phyloP scores from a whole-genome alignment of 2,888 invertebrate species.

The Acleris sparsana region DNA sequence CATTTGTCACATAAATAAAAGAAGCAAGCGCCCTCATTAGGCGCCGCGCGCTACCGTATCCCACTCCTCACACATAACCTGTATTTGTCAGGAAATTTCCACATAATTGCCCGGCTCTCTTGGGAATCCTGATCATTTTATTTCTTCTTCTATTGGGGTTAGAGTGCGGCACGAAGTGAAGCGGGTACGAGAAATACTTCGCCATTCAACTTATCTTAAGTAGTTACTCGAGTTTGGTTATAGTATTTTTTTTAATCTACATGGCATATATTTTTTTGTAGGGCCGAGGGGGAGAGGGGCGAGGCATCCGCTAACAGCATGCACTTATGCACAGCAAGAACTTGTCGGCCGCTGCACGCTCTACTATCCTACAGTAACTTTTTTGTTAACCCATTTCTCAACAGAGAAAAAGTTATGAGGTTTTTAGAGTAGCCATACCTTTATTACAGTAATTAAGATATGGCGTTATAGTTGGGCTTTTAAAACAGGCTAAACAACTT shows the following conservation, averaged over 20 bases:
- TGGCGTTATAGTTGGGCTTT: constrained; percentile 72
- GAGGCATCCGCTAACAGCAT: constrained; percentile 57
- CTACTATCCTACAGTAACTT: constrained; percentile 65
- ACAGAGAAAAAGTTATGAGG: constrained; percentile 70
- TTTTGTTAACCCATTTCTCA: constrained; percentile 71
- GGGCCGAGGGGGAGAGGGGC: constrained; percentile 31
- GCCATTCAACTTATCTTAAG: constrained; percentile 47
- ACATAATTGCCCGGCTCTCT: constrained; percentile 61
- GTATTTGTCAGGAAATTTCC: constrained; percentile 68
- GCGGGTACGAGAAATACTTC: constrained; percentile 40
- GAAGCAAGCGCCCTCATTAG: constrained; percentile 75
- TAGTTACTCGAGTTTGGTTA: constrained; percentile 46
- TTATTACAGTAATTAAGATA: constrained; percentile 81
- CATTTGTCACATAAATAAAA: constrained; percentile 80
- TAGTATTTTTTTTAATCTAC: constrained; percentile 58
- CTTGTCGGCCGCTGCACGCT: constrained; percentile 63
- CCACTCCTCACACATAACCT: constrained; percentile 59
- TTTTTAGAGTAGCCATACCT: constrained; percentile 69
- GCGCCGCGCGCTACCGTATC: constrained; percentile 58
- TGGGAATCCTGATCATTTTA: constrained; percentile 57
- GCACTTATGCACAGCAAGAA: constrained; percentile 63
- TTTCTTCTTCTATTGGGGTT: constrained; percentile 58
- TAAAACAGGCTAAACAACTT: constrained; percentile 50
- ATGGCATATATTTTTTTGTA: constrained; percentile 62
- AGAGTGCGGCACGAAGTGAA: constrained; percentile 60